Base-by-base conservation (phyloP, 2,888 invertebrate genomes). In the Melanophora roralis region DNA sequence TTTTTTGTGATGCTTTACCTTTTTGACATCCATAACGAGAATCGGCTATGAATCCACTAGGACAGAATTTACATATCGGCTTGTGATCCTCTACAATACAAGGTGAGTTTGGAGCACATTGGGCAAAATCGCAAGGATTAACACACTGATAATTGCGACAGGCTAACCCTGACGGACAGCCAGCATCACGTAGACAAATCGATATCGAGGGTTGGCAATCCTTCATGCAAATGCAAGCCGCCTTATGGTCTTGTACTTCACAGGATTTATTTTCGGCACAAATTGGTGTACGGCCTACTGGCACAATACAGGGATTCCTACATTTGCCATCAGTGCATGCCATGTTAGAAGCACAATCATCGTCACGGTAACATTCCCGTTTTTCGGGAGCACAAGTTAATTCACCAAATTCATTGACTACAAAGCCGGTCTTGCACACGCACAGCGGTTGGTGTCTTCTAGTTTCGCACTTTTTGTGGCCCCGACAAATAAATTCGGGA, bases 1-100 rank as follows among this genome's bases (percentile, higher is more conserved):
- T 77, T 72, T 75, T 79, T 80, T 81, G 82, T 84, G 85, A 89
- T 91, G 85, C 85, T 92, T 96, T 97, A 97, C 97, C 97, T 97
- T 96, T 96, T 92, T 95, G 94, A 93, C 97, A 97, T 95, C 97
- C 97, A 92, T 95, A 95, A 93, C 94, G 94, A 90, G 95, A 93
- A 92, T 97, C 96, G 91, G 95, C 94, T 92, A 94, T 94, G 93
- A 95, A 97, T 92, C 97, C 97, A 91, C 93, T 93, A 89, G 97
- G 96, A 93, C 97, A 97, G 93, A 96, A 96, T 94, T 96, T 96
- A 95, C 97, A 97, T 91, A 95, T 94, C 86, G 97, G 95, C 92
- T 95, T 96, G 92, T 97, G 97, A 91, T 97, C 96, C 93, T 97
- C 96, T 87, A 97, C 97, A 91, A 94, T 95, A 92, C 97, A 97